phyloP scores from a whole-genome alignment of 2,888 invertebrate species.

The Mesorhabditis spiculigera region DNA sequence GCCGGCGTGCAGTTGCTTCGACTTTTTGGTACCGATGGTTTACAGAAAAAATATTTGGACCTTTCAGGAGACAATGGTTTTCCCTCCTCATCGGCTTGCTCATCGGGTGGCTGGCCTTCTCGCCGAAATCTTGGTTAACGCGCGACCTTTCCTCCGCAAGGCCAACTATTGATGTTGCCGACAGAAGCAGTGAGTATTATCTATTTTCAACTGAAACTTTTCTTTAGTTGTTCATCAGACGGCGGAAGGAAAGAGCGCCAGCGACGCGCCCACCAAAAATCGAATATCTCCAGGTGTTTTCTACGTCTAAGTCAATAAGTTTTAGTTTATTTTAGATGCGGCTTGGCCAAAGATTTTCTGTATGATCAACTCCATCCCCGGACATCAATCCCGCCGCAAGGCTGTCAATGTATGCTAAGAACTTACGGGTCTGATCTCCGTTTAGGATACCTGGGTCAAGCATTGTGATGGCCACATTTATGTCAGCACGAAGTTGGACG shows the following conservation, averaged over 20 bases:
- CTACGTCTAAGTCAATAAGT: too few species aligned
- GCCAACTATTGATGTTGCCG: too few species aligned
- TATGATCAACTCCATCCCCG: background rate
- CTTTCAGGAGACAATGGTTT: background rate
- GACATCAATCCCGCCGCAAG: background rate
- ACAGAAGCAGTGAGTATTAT: too few species aligned
- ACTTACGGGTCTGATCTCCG: background rate
- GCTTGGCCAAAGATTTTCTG: background rate
- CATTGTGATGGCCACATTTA: constrained; percentile 4
- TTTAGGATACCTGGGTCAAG: background rate
- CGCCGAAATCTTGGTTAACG: background rate
- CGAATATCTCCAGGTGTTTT: too few species aligned
- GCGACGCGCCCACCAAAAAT: too few species aligned
- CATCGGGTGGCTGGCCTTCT: background rate
- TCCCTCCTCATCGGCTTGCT: background rate
- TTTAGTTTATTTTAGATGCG: background rate
- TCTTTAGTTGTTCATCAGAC: too few species aligned
- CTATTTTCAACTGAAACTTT: too few species aligned
- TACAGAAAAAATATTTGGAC: too few species aligned
- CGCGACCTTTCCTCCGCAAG: too few species aligned
- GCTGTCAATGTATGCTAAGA: background rate
- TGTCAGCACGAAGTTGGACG: background rate
- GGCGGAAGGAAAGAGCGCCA: too few species aligned
- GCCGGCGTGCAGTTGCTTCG: too few species aligned
- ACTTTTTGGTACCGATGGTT: too few species aligned